A percentile compares a stretch with the other conserved stretches of the same genome.
phyloP scores from a whole-genome alignment of 2,113 vertebrate species.

The Passer domesticus region DNA sequence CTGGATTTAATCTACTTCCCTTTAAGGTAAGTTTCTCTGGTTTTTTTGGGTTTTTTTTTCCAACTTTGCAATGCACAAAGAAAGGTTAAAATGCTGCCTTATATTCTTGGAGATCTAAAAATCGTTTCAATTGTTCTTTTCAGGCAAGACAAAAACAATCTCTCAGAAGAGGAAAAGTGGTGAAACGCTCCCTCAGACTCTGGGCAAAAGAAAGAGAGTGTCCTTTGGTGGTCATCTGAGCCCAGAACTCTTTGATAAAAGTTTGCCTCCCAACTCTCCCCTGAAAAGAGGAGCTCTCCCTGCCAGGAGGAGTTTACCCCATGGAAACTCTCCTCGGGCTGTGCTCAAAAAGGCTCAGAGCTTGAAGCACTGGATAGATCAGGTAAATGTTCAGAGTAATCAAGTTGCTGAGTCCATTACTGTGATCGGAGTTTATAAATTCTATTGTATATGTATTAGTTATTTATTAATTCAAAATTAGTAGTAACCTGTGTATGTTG shows the following conservation, averaged over 20 bases:
- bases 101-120: not conserved
- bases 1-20: not conserved
- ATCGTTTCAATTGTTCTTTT: not conserved
- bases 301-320: conserved; percentile 66
- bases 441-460: not conserved
- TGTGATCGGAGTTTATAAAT: not conserved
- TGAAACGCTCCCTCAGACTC: not conserved
- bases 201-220: conserved; percentile 82
- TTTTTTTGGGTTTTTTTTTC: too few species aligned
- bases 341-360: conserved; percentile 78
- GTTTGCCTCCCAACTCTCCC: conserved; percentile 86
- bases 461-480: not conserved
- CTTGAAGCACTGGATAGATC: not conserved
- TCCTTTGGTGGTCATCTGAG: conserved; percentile 86
- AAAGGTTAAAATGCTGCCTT: not conserved
- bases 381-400: conserved; percentile 48
- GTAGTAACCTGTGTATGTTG: not conserved
- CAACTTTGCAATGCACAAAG: not conserved
- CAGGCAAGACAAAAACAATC: not conserved
- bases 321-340: conserved; percentile 55
- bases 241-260: conserved; percentile 89
- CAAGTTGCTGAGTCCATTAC: not conserved
- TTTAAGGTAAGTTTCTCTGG: not conserved
- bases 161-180: conserved; percentile 74
- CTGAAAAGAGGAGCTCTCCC: conserved; percentile 82